A percentile compares a stretch with the other conserved stretches of the same genome.
These are phyloP conservation scores for Proisotoma minuta DNA, from an alignment of 2,888 invertebrate species.

Conservation along the genomic window DNA sequence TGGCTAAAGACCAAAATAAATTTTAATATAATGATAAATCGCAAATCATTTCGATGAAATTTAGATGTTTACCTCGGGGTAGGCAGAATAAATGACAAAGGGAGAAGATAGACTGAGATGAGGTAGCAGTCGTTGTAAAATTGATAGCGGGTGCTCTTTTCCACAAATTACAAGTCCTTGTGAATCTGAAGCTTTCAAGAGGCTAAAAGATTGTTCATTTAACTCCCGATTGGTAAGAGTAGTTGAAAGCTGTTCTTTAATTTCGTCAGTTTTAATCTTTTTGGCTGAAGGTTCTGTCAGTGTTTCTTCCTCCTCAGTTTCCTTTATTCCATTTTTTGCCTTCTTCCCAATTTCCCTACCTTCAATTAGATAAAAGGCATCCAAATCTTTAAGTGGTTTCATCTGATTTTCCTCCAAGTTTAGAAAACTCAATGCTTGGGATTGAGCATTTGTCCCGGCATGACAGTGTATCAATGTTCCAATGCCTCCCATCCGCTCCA, in stretches of 20 bases:
- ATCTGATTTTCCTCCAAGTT: conserved; percentile 69
- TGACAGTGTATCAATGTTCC: conserved; percentile 71
- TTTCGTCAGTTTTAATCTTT: conserved; percentile 12
- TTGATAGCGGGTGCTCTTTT: conserved; percentile 78
- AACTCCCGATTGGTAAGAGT: conserved; percentile 37
- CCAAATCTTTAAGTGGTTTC: conserved; percentile 67
- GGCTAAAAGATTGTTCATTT: conserved; percentile 37
- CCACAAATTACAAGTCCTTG: conserved; percentile 71
- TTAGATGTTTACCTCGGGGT: conserved; percentile 60
- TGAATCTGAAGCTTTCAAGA: conserved; percentile 30
- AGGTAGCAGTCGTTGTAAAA: conserved; percentile 68
- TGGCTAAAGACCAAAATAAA: conserved; percentile 54
- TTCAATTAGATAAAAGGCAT: conserved; percentile 62
- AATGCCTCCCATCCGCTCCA: conserved; percentile 61
- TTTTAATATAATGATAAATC: conserved; percentile 5
- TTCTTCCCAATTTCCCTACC: conserved; percentile 20
- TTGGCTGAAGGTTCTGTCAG: conserved; percentile 14
- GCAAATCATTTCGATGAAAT: not conserved
- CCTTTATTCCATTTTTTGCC: conserved; percentile 31
- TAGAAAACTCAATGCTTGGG: conserved; percentile 70
- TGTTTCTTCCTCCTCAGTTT: conserved; percentile 38
- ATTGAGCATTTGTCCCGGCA: conserved; percentile 72
- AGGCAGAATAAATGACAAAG: conserved; percentile 75
- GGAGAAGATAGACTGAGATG: conserved; percentile 76
- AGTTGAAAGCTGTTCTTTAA: too few species aligned